Evolutionary conservation across 2,797 vertebrate genomes (phyloP).

Genomic region (Liasis olivaceus): DNA sequence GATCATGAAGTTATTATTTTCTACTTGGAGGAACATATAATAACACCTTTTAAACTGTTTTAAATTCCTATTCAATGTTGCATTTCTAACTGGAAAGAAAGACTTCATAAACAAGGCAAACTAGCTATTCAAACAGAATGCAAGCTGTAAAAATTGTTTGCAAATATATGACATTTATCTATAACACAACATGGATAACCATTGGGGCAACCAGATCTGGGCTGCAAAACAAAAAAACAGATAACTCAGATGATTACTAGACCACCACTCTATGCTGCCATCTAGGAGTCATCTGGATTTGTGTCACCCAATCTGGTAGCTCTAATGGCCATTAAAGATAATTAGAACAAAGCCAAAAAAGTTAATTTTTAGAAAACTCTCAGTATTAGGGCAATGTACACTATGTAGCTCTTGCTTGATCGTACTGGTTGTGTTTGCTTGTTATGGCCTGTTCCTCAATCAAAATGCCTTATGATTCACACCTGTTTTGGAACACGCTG

Average conservation of each 20-base stretch:
- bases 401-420: conserved; percentile 24
- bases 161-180: not conserved
- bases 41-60: not conserved
- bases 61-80: not conserved
- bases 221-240: not conserved
- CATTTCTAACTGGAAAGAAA: not conserved
- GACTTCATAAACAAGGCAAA: not conserved
- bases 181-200: not conserved
- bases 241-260: not conserved
- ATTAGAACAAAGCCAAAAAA: conserved; percentile 17
- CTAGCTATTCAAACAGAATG: not conserved
- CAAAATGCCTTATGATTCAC: conserved; percentile 58
- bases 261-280: not conserved
- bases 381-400: conserved; percentile 56
- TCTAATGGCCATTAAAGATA: not conserved
- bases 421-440: conserved; percentile 54
- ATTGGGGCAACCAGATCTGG: not conserved
- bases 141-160: not conserved
- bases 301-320: not conserved
- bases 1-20: not conserved
- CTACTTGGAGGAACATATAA: not conserved
- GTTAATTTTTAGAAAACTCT: conserved; percentile 30
- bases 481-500: conserved; percentile 51
- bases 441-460: conserved; percentile 67
- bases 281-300: not conserved